Conservation (phyloP, 2,113 vertebrate genomes). For the Ardeotis arabs region DNA sequence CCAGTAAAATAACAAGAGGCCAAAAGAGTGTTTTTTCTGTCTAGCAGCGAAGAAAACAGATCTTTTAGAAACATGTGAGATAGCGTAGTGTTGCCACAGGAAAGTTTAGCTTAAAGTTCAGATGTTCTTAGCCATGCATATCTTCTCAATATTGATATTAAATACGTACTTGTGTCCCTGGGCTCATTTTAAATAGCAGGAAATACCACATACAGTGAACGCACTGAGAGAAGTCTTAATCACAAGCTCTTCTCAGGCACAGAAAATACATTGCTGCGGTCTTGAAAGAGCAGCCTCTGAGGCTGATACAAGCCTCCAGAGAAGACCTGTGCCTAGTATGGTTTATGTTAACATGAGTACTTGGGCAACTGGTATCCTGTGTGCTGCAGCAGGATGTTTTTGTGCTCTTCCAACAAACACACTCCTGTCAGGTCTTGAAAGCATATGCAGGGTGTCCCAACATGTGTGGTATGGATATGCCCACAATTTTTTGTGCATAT, state of each 20-base stretch:
- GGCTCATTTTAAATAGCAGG: neutral
- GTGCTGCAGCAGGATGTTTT: neutral
- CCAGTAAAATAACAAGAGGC: neutral
- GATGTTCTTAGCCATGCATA: neutral
- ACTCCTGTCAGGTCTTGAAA: neutral
- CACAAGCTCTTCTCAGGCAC: neutral
- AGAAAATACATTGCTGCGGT: neutral
- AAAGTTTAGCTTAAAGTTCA: neutral
- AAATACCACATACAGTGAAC: neutral
- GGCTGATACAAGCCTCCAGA: neutral
- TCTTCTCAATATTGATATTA: neutral
- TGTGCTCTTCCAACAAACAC: neutral
- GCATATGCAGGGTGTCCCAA: neutral
- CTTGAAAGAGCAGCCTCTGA: neutral
- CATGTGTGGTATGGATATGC: too few species aligned
- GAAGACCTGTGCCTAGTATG: neutral
- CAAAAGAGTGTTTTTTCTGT: neutral
- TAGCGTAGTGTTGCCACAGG: neutral
- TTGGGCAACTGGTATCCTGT: neutral
- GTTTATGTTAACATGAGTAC: neutral
- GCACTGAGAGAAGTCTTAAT: neutral
- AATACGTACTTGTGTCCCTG: neutral
- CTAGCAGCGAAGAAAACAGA: neutral
- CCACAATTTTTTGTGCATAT: neutral
- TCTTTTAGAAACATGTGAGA: neutral